Evolutionary conservation across 1,140 invertebrate species (phyloP).

Genomic region (Latrodectus geometricus): DNA sequence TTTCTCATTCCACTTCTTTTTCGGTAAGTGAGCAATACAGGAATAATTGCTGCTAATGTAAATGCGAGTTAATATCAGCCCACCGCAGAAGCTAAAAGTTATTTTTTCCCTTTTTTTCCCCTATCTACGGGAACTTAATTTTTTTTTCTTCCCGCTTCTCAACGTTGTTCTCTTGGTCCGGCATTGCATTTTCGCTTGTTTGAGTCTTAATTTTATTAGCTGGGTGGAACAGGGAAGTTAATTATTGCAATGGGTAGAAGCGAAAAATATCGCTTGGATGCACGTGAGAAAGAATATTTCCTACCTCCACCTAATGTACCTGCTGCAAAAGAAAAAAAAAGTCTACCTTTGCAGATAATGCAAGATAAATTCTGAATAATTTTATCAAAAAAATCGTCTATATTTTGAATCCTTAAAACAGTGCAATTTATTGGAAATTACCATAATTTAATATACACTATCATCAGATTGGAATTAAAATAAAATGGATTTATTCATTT

Average conservation of each 20-base stretch:
- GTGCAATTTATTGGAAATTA: too few species aligned
- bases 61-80: slow-evolving; percentile 50
- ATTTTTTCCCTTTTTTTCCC: slow-evolving; percentile 16
- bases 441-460: too few species aligned
- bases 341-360: too few species aligned
- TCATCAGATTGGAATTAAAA: too few species aligned
- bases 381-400: too few species aligned
- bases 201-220: slow-evolving; percentile 55
- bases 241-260: slow-evolving; percentile 51
- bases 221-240: slow-evolving; percentile 44
- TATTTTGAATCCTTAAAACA: too few species aligned
- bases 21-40: slow-evolving; percentile 22
- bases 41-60: slow-evolving; percentile 57
- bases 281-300: neutral
- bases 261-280: slow-evolving; percentile 4
- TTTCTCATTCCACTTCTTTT: neutral
- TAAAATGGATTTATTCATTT: too few species aligned
- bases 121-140: neutral
- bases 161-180: neutral
- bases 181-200: slow-evolving; percentile 1
- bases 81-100: neutral
- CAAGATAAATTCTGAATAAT: too few species aligned
- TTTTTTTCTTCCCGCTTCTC: slow-evolving; percentile 15
- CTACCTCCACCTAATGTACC: too few species aligned
- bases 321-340: too few species aligned